phyloP scores from a whole-genome alignment of 1,140 invertebrate species.

The Drosophila persimilis region DNA sequence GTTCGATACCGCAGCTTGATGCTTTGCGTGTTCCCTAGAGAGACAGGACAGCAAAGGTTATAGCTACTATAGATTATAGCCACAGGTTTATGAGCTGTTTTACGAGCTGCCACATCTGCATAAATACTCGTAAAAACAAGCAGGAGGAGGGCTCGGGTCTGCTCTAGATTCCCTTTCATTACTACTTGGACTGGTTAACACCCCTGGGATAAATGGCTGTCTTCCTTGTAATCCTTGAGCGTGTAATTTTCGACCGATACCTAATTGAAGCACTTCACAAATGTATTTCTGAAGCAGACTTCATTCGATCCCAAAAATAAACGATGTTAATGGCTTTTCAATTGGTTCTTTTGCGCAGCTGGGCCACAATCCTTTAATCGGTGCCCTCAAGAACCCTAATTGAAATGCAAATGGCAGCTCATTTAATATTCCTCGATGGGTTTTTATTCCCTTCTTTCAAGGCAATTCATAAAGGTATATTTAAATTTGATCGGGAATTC shows the following conservation, averaged over 20 bases:
- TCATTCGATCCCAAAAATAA: not conserved
- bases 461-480: too few relatives aligned
- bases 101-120: constrained; percentile 47
- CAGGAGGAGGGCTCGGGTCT: constrained; percentile 18
- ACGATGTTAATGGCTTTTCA: constrained; percentile 11
- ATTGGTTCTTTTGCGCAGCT: constrained; percentile 10
- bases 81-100: constrained; percentile 63
- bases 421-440: too few relatives aligned
- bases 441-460: too few relatives aligned
- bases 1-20: constrained; percentile 85
- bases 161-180: constrained; percentile 45
- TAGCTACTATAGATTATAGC: constrained; percentile 18
- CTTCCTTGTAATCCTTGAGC: constrained; percentile 49
- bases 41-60: constrained; percentile 15
- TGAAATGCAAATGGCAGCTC: constrained; percentile 12
- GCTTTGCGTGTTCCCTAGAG: constrained; percentile 84
- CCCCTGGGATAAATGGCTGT: constrained; percentile 56
- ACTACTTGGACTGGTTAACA: constrained; percentile 32
- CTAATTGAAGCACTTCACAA: constrained; percentile 24
- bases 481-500: too few relatives aligned
- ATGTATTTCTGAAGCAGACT: too few relatives aligned
- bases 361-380: not conserved
- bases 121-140: constrained; percentile 14
- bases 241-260: constrained; percentile 41
- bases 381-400: constrained; percentile 1